Conservation (phyloP, 2,113 vertebrate genomes). For the Centropus bengalensis region DNA sequence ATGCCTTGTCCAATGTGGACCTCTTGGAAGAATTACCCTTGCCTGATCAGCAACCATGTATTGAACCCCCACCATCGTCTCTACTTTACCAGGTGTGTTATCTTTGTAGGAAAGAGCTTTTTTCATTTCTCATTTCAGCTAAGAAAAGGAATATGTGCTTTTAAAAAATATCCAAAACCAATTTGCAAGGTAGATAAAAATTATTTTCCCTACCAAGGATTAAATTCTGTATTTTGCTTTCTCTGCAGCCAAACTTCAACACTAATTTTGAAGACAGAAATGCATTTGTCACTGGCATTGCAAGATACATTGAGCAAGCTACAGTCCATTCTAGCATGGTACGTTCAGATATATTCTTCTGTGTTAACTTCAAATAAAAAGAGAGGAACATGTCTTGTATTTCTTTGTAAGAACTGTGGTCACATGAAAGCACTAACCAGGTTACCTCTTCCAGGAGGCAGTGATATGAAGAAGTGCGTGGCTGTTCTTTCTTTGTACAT, state of each 20-base stretch:
- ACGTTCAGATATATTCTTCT: neutral
- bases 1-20: conserved; percentile 97
- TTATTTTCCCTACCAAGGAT: neutral
- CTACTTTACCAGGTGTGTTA: conserved; percentile 91
- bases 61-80: conserved; percentile 94
- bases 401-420: neutral
- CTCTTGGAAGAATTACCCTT: conserved; percentile 96
- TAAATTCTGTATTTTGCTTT: neutral
- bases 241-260: conserved; percentile 94
- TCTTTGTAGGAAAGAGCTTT: neutral
- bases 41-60: conserved; percentile 96
- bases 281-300: conserved; percentile 98
- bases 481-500: neutral
- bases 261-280: conserved; percentile 99
- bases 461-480: neutral
- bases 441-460: neutral
- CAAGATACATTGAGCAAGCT: conserved; percentile 97
- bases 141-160: neutral
- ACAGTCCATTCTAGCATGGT: conserved; percentile 98
- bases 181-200: neutral
- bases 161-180: neutral
- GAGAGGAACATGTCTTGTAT: neutral
- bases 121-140: neutral
- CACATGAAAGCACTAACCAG: neutral
- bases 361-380: neutral